Evolutionary conservation across 1,140 invertebrate species (phyloP).

Genomic region (Hyposmocoma kahamanoa): DNA sequence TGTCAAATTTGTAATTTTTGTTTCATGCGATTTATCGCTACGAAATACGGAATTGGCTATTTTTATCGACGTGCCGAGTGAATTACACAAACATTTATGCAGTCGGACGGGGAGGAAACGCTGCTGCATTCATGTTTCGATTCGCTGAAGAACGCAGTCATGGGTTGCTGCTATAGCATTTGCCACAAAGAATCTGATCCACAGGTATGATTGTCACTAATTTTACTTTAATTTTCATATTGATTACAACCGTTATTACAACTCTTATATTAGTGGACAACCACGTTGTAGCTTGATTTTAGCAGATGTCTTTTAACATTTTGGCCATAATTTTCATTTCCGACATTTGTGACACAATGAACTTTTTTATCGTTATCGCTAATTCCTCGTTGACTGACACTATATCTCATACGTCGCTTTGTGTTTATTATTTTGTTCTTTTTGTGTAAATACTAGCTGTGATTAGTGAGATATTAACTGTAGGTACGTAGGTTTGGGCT

Average conservation of each 20-base stretch:
- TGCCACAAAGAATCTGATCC: conserved; percentile 75
- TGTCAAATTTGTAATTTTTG: no score
- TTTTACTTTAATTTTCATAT: neutral
- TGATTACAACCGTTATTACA: neutral
- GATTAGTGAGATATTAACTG: no score
- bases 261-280: no score
- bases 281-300: no score
- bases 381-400: conserved; percentile 44
- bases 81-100: conserved; percentile 63
- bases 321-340: no score
- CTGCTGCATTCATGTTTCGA: conserved; percentile 65
- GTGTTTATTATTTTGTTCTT: no score
- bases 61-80: conserved; percentile 46
- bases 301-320: no score
- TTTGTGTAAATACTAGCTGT: no score
- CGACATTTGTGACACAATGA: conserved; percentile 1
- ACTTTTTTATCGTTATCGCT: conserved; percentile 10
- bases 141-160: conserved; percentile 60
- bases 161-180: conserved; percentile 75
- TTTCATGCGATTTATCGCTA: conserved; percentile 27
- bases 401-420: no score
- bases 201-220: conserved; percentile 44
- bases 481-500: no score
- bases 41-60: conserved; percentile 59
- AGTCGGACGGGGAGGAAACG: conserved; percentile 56